Percentiles rank a stretch among this genome's conserved stretches.
These are phyloP conservation scores for Lochmaea crataegi DNA, from an alignment of 2,888 invertebrate genomes.

Conservation along the genomic window DNA sequence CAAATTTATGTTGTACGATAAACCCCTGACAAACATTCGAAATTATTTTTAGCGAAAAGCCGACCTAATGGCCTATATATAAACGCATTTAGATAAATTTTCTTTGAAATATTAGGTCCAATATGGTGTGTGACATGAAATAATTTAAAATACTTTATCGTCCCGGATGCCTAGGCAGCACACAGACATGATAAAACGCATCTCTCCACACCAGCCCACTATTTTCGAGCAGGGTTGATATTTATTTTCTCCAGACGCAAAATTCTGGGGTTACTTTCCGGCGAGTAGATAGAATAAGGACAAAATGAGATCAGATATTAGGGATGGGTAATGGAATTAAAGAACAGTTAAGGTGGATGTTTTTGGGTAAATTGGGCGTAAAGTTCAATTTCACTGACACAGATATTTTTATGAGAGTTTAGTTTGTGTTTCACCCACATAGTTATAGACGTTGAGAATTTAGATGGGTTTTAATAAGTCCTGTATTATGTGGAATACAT, in stretches of 20 bases:
- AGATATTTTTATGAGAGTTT: not conserved
- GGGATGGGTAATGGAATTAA: slow-evolving; percentile 12
- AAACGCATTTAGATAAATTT: slow-evolving; percentile 32
- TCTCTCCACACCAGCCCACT: slow-evolving; percentile 11
- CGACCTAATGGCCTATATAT: slow-evolving; percentile 18
- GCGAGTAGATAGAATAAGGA: slow-evolving; percentile 11
- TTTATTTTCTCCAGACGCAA: slow-evolving; percentile 23
- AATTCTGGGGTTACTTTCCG: slow-evolving; percentile 20
- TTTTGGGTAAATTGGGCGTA: not conserved
- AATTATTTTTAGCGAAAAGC: slow-evolving; percentile 13
- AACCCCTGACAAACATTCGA: not conserved
- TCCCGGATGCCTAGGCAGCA: slow-evolving; percentile 19
- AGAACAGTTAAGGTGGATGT: not conserved
- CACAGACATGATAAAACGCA: slow-evolving; percentile 29
- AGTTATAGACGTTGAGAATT: not conserved
- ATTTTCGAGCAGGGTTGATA: slow-evolving; percentile 24
- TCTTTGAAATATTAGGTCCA: slow-evolving; percentile 32
- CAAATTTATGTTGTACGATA: not conserved
- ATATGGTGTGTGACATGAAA: slow-evolving; percentile 34
- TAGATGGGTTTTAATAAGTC: not conserved
- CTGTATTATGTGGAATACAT: not conserved
- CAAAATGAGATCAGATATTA: not conserved
- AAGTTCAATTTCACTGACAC: not conserved
- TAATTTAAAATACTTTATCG: slow-evolving; percentile 34
- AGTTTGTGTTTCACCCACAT: not conserved